A percentile compares a stretch with the other conserved stretches of the same genome.
Evolutionary conservation across 2,888 invertebrate species (phyloP).

Genomic region (Drosophila parthenogenetica): DNA sequence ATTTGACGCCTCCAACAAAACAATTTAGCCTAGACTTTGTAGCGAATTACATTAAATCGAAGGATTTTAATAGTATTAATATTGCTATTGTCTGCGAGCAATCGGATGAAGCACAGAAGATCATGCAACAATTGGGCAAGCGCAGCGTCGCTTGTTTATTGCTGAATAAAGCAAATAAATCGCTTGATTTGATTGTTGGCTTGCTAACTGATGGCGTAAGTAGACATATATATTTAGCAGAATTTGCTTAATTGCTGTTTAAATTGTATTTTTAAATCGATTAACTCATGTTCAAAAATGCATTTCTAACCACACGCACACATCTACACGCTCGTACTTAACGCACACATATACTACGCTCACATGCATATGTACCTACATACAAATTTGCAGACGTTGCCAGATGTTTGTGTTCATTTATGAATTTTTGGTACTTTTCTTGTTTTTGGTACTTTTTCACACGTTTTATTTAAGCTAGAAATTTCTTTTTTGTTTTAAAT

Average conservation of each 20-base stretch:
- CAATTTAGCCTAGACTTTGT: conserved; percentile 6
- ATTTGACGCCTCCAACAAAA: conserved; percentile 7
- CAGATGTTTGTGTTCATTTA: no score
- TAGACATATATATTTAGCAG: not conserved
- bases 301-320: no score
- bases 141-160: conserved; percentile 38
- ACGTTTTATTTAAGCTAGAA: no score
- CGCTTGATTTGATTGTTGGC: not conserved
- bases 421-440: no score
- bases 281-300: no score
- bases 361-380: no score
- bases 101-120: conserved; percentile 8
- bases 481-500: not conserved
- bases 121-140: conserved; percentile 29
- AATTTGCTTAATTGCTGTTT: no score
- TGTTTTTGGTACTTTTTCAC: no score
- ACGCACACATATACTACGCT: no score
- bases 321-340: no score
- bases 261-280: no score
- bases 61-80: conserved; percentile 27
- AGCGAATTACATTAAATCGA: conserved; percentile 14
- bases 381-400: no score
- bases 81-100: conserved; percentile 38
- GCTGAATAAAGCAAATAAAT: not conserved
- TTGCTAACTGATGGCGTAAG: conserved; percentile 33